Base-by-base conservation (phyloP, 2,797 vertebrate species). In the Thunnus albacares region DNA sequence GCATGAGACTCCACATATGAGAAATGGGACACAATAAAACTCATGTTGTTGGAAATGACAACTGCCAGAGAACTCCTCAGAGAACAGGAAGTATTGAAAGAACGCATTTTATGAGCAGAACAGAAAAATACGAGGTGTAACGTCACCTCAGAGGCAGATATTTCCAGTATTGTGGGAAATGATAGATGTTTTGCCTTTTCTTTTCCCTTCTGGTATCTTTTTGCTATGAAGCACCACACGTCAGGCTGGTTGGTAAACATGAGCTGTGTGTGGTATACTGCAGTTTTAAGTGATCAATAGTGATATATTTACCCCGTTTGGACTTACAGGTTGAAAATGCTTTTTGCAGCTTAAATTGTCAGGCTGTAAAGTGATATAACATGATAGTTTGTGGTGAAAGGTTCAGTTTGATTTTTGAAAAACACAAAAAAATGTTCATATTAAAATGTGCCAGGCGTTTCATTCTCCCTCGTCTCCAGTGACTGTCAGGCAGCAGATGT, bases 21-120 rank as follows among this genome's bases (percentile, higher is more conserved):
- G 20, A 66, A 61, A 75, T 59, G 41, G 51, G 58, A 68, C 41
- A 49, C 72, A 63, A 35, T 57, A 52, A 78, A 58, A 58, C n/a
- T 43, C 63, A 47, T 2, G 1, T n/a, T 74, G 26, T 60, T 71
- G 52, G 47, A 84, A 64, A 76, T 57, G 41, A 57, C 35, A 63
- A 17, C 33, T 69, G 67, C 64, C 75, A 78, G 72, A 24, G 26
- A 74, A 76, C 30, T 80, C 79, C 81, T 75, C 14, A 47, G 78
- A 83, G 70, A 67, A 68, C 33, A 68, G 49, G 11, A 53, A 33
- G 18, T 41, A 80, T 43, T 71, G 47, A 79, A 73, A 57, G 14
- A 69, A 60, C 20, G 59, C 55, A 75, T 67, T 84, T 74, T 33
- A 66, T 51, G 43, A 71, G 66, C 65, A 61, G 28, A 82, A 64